Base-by-base conservation (phyloP, 2,113 vertebrate genomes). In the Oncorhynchus tshawytscha region DNA sequence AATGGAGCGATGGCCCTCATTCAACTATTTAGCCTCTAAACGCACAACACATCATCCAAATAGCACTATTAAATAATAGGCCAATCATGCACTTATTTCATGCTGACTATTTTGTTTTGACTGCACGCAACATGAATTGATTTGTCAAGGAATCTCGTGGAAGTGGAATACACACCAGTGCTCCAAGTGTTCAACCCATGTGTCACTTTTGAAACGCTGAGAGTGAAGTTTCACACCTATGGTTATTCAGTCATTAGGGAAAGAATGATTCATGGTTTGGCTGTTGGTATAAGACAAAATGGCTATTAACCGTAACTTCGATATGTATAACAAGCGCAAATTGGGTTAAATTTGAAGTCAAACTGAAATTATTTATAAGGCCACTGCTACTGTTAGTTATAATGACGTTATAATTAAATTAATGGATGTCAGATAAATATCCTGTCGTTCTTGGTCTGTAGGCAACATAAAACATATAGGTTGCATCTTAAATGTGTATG, bases 191-290 rank as follows among this genome's bases (percentile, higher is more conserved):
- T 77, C 75, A 76, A 48, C 20, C 20, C 54, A 60, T 45, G 81
- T 76, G 73, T 74, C 76, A 67, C 71, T 82, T 81, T 71, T 80
- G 70, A 79, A 80, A 76, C 85, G 34, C 12, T 45, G 51, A 15
- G 74, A 45, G 78, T 74, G 75, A 73, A 80, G 60, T 74, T 78
- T 82, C 75, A 82, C 84, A 83, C 77, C 24, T 45, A 71, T 45
- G 74, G 15, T 25, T 78, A 82, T 77, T 78, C 67, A 11, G 77
- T 70, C 73, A 71, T 57, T 39, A 73, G 29, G 16, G 70, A 49
- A 57, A 64, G 25, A 27, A 67, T 68, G 76, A 79, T 78, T 80
- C 34, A 59, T 57, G 31, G 13, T 12, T 72, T 60, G 67, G 67
- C 20, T 20, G 27, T 62, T 62, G 59, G n/a, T 22, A 62, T 22